Evolutionary conservation across 1,140 invertebrate species (phyloP).

Genomic region (Linepithema humile): DNA sequence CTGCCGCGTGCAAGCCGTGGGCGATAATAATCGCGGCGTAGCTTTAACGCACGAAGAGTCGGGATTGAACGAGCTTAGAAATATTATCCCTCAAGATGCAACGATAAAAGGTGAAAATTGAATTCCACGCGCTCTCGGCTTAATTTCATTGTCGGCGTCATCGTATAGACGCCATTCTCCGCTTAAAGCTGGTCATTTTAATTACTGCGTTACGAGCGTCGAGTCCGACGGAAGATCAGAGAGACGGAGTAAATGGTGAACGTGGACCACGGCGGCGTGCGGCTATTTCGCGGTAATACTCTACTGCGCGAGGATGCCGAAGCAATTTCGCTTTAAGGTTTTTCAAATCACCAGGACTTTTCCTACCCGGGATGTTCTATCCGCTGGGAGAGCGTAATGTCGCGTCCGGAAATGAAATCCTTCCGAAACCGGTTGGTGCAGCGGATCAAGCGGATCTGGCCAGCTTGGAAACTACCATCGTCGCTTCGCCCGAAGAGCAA

Average conservation of each 20-base stretch:
- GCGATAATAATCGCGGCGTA: neutral
- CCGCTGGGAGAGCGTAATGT: neutral
- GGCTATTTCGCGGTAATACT: slow-evolving; percentile 12
- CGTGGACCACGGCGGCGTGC: neutral
- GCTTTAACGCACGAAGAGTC: neutral
- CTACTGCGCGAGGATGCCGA: slow-evolving; percentile 3
- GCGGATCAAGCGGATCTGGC: slow-evolving; percentile 30
- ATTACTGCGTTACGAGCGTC: neutral
- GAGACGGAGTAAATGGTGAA: neutral
- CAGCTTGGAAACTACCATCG: neutral
- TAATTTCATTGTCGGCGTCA: slow-evolving; percentile 30
- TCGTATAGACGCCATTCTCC: neutral
- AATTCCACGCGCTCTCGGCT: slow-evolving; percentile 34
- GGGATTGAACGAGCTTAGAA: slow-evolving; percentile 28
- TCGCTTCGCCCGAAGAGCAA: slow-evolving; percentile 6
- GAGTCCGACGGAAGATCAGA: slow-evolving; percentile 2
- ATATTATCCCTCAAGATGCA: slow-evolving; percentile 33
- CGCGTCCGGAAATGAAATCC: slow-evolving; percentile 50
- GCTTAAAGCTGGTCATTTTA: slow-evolving; percentile 34
- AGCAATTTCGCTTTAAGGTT: slow-evolving; percentile 49
- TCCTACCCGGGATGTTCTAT: slow-evolving; percentile 17
- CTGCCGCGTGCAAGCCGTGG: neutral
- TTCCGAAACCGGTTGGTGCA: slow-evolving; percentile 31
- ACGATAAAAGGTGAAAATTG: slow-evolving; percentile 42
- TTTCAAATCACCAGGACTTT: slow-evolving; percentile 30